Base-by-base conservation (phyloP, 2,797 vertebrate genomes). In the Chrosomus eos region DNA sequence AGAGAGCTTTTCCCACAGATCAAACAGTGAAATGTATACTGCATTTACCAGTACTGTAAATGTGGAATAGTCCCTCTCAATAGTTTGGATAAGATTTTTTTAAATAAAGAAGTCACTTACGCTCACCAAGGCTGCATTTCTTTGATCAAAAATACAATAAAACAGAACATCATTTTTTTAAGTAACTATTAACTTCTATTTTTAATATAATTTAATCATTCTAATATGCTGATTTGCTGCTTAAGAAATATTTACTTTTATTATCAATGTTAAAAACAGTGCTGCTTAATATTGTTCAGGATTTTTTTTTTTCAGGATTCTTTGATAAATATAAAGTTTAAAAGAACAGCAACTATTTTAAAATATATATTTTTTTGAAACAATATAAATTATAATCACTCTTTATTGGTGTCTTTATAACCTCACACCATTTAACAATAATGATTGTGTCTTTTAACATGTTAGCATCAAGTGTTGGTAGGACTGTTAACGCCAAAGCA, bases 1-100 rank as follows among this genome's bases (percentile, higher is more conserved):
- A 26, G 13, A 58, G 33, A 70, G n/a, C 66, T 51, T 83, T 89
- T 75, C 70, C 62, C 84, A 84, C 18, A 81, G 77, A 78, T 72
- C n/a, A 55, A 62, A 80, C 21, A 11, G 23, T 4, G 38, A 36
- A 9, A 68, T 74, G 72, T 26, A n/a, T n/a, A n/a, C n/a, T n/a
- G n/a, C n/a, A n/a, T n/a, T n/a, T n/a, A n/a, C n/a, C n/a, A n/a
- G 60, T 45, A 26, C 62, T 38, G 80, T 43, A 36, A 38, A 75
- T 75, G n/a, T 36, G 33, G 67, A 85, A 85, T 58, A 78, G 79
- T 75, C 5, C 2, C n/a, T 18, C 23, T 45, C n/a, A 45, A 28
- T 45, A 18, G 26, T 48, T 11, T 33, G 72, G 19, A 62, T 28
- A 28, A 7, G 9, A 31, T 31, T 74, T 53, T 33, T 53, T 53